Base-by-base conservation (phyloP, 2,113 vertebrate species). In the Pseudolaguvia tuberculata region DNA sequence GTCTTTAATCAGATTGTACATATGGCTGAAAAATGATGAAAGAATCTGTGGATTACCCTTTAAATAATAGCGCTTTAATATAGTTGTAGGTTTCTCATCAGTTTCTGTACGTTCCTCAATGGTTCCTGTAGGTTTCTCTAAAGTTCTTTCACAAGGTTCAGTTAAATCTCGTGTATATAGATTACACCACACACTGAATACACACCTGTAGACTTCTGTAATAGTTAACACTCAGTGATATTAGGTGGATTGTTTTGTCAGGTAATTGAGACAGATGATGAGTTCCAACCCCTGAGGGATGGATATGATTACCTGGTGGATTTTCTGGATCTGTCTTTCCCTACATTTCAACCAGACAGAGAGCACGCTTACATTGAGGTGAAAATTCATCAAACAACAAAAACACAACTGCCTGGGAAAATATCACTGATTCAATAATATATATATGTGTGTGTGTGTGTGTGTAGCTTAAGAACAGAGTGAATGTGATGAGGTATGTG, bases 191-290 rank as follows among this genome's bases (percentile, higher is more conserved):
- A 42, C 39, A 42, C 39, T 42, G 8, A 42, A 42, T 42, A 42
- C 4, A 42, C 39, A 42, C 5, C 39, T 42, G 39, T 42, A 42
- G 8, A 42, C 31, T 42, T 7, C 1, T 42, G 1, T 42, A 9
- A 42, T 5, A 42, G 39, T 42, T 42, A 42, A 42, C 39, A 42
- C 39, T 42, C 39, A 42, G 39, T 4, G 31, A 42, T 42, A 9
- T 42, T 42, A 42, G 1, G 1, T 59, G 17, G 1, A 35, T 35
- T 4, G 5, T n/a, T 4, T 13, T n/a, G 31, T n/a, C 58, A 93
- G 92, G 79, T 93, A 78, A 90, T 88, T 45, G 91, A 93, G 84
- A 92, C 90, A 17, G 86, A 93, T 45, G 91, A 93, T 2, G 56
- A 87, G 57, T 93, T 93, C 79, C 48, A 53, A 35, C 76, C 81